These are phyloP conservation scores for Halocaridina rubra DNA, from an alignment of 2,888 invertebrate genomes.

Conservation along the genomic window DNA sequence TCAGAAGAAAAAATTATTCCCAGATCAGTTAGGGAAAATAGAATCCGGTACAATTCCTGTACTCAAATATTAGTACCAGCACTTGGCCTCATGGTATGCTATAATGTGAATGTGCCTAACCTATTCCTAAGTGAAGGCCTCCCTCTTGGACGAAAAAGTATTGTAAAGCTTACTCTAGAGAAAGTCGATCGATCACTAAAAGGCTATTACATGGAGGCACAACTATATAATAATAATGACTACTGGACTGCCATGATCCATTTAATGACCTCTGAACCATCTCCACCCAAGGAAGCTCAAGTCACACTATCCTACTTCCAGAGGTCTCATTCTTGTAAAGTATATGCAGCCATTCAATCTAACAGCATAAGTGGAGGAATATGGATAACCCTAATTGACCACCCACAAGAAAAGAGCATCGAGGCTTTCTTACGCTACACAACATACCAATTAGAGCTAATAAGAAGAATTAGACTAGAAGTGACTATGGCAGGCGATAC, in stretches of 20 bases:
- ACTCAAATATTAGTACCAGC: neutral
- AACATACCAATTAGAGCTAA: no score
- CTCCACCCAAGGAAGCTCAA: conserved; percentile 2
- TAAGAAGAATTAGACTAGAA: conserved; percentile 1
- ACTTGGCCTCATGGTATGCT: conserved; percentile 40
- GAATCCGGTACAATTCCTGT: neutral
- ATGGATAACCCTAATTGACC: neutral
- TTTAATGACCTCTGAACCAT: neutral
- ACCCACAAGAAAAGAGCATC: neutral
- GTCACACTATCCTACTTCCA: neutral
- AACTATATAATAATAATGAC: neutral
- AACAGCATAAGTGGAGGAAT: neutral
- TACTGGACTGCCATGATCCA: neutral
- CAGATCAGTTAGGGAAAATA: conserved; percentile 23
- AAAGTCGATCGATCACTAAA: conserved; percentile 18
- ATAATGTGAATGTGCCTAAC: conserved; percentile 26
- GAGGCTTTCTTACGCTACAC: neutral
- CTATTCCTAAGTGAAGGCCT: conserved; percentile 22
- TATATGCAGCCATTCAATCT: neutral
- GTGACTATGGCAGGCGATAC: neutral
- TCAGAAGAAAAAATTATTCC: conserved; percentile 14
- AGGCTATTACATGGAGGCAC: conserved; percentile 12
- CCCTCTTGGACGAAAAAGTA: conserved; percentile 14
- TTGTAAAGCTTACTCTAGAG: conserved; percentile 2
- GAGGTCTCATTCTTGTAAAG: neutral